A percentile compares a stretch with the other conserved stretches of the same genome.
Evolutionary conservation across 2,888 invertebrate species (phyloP).

Genomic region (Linnaemya tessellans): DNA sequence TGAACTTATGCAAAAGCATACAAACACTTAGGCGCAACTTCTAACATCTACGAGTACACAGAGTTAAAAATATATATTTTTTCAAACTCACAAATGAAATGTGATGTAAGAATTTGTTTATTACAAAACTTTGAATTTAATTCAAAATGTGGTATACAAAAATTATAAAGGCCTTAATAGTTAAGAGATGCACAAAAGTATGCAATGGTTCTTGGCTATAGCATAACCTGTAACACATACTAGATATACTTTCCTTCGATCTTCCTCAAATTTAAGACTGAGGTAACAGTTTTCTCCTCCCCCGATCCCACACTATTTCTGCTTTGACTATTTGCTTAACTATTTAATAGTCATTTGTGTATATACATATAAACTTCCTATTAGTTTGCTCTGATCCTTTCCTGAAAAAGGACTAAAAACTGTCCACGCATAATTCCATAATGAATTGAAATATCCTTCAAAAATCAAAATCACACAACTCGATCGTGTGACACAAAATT

Average conservation of each 20-base stretch:
- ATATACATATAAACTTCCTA: no score
- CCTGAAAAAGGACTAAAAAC: no score
- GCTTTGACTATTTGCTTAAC: no score
- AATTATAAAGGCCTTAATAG: not conserved
- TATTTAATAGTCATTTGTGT: no score
- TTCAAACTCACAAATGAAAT: not conserved
- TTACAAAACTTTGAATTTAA: not conserved
- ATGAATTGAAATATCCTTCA: no score
- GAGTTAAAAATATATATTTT: not conserved
- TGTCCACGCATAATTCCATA: no score
- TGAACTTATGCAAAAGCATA: not conserved
- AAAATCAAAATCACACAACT: no score
- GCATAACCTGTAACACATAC: not conserved
- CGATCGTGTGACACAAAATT: no score
- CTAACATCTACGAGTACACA: not conserved
- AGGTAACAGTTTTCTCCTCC: no score
- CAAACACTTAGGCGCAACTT: not conserved
- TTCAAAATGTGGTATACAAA: not conserved
- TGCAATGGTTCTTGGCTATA: not conserved
- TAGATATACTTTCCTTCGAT: not conserved
- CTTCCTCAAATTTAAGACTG: not conserved
- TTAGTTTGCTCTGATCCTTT: no score
- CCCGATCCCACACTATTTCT: no score
- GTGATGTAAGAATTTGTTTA: not conserved
- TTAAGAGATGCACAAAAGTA: not conserved